Evolutionary conservation across 2,113 vertebrate species (phyloP).

Genomic region (Theropithecus gelada): DNA sequence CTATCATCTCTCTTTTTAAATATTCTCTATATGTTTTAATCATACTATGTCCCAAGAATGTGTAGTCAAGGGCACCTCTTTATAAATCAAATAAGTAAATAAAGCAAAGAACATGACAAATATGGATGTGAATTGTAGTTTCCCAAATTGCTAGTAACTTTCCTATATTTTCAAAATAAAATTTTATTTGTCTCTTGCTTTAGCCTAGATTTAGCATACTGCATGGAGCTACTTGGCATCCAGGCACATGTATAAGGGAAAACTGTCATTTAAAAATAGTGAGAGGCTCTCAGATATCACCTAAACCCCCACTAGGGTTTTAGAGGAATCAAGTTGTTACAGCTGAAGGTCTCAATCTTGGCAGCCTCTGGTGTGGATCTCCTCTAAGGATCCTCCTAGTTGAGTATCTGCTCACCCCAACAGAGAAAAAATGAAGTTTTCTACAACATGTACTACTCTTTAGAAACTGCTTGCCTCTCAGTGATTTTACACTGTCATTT

Average conservation of each 20-base stretch:
- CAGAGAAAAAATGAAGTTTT: background rate
- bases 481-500: background rate
- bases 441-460: background rate
- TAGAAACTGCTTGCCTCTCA: background rate
- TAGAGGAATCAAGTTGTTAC: background rate
- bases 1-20: background rate
- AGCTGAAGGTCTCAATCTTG: background rate
- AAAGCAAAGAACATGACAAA: slow-evolving; percentile 24
- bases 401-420: background rate
- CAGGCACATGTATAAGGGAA: background rate
- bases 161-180: background rate
- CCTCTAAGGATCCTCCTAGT: background rate
- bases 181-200: background rate
- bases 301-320: background rate
- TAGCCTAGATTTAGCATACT: background rate
- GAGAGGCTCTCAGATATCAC: background rate
- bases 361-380: background rate
- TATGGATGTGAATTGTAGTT: background rate
- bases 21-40: slow-evolving; percentile 30
- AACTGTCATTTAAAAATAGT: background rate
- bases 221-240: background rate
- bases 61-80: slow-evolving; percentile 7
- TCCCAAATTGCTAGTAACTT: slow-evolving; percentile 17
- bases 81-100: slow-evolving; percentile 16
- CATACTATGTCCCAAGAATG: background rate